Conservation (phyloP, 2,113 vertebrate genomes). For the Scopus umbretta region DNA sequence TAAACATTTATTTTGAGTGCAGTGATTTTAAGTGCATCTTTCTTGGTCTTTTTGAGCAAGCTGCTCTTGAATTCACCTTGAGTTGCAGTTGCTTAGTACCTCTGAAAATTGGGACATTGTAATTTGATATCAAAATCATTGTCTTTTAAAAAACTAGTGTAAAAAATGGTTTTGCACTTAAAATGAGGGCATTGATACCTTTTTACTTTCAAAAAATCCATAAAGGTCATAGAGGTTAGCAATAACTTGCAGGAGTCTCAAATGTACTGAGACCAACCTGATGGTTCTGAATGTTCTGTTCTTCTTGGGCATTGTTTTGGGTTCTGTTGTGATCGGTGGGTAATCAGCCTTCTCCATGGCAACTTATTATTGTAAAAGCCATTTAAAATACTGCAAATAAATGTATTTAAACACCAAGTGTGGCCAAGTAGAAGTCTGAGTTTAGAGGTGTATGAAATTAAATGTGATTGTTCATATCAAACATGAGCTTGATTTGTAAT, state of each 20-base stretch:
- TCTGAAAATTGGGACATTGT: not conserved
- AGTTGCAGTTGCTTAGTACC: not conserved
- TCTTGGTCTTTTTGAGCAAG: not conserved
- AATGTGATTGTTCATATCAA: not conserved
- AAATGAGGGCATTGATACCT: not conserved
- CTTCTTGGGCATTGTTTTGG: not conserved
- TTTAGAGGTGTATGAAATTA: not conserved
- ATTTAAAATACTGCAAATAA: not conserved
- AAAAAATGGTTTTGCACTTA: not conserved
- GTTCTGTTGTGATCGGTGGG: not conserved
- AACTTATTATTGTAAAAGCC: not conserved
- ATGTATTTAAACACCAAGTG: not conserved
- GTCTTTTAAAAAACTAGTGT: not conserved
- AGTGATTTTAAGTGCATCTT: not conserved
- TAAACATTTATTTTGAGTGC: not conserved
- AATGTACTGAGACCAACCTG: not conserved
- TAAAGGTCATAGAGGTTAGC: not conserved
- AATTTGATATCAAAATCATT: not conserved
- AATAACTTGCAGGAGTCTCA: not conserved
- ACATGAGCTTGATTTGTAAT: not conserved
- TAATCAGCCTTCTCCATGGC: not conserved
- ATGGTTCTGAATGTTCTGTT: not conserved
- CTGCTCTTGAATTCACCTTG: not conserved
- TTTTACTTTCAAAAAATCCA: not conserved
- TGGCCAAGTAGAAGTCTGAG: not conserved